These are phyloP conservation scores for Sebastes diaconus DNA, from an alignment of 2,797 vertebrate genomes.

Conservation along the genomic window DNA sequence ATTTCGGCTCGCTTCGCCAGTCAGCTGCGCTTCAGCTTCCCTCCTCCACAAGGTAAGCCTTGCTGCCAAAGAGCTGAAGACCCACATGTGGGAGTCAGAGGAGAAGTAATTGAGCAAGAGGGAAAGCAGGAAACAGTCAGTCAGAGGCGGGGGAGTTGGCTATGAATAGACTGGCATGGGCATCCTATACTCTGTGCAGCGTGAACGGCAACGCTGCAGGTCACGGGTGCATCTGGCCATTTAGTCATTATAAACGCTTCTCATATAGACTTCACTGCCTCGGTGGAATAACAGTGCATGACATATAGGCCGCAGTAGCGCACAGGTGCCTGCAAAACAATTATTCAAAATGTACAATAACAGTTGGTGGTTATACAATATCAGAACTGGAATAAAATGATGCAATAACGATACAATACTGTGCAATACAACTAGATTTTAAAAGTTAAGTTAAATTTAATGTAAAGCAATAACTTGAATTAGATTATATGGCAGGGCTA, in stretches of 20 bases:
- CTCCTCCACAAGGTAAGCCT: conserved; percentile 68
- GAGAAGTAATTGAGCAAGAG: conserved; percentile 76
- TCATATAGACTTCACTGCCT: conserved; percentile 33
- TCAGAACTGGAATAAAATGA: background rate
- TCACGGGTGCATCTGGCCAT: conserved; percentile 51
- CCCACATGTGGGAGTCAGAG: conserved; percentile 76
- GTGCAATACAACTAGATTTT: background rate
- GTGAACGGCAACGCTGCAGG: conserved; percentile 33
- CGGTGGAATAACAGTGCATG: background rate
- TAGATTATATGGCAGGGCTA: background rate
- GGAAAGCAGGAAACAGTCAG: conserved; percentile 67
- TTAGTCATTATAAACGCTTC: conserved; percentile 34
- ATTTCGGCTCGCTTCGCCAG: conserved; percentile 11
- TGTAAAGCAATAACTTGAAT: background rate
- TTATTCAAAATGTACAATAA: background rate
- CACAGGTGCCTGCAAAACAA: conserved; percentile 11
- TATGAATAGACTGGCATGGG: conserved; percentile 73
- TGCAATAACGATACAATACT: background rate
- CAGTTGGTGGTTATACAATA: background rate
- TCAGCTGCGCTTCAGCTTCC: conserved; percentile 43
- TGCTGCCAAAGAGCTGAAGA: conserved; percentile 65
- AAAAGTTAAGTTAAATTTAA: background rate
- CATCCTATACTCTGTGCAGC: conserved; percentile 50
- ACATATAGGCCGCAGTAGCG: background rate
- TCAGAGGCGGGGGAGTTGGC: conserved; percentile 60